Percentiles rank a stretch among this genome's conserved stretches.
These are phyloP conservation scores for Urosaurus nigricauda DNA, from an alignment of 2,797 vertebrate species.

Conservation along the genomic window DNA sequence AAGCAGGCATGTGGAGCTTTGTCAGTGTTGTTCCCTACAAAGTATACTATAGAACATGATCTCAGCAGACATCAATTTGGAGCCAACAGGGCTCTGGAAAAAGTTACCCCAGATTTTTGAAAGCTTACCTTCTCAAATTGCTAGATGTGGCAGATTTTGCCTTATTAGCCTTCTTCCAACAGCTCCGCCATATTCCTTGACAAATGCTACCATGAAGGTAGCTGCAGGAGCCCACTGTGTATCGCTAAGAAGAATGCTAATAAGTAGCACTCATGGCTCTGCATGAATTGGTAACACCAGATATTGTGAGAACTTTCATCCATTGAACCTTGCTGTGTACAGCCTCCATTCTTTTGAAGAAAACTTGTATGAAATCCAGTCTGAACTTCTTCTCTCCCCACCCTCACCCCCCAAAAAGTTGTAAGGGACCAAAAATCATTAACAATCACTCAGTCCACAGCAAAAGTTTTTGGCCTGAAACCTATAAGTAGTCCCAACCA, in stretches of 20 bases:
- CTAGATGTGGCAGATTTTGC: constrained; percentile 36
- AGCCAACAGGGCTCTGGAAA: constrained; percentile 22
- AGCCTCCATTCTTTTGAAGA: not conserved
- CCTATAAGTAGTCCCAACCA: too few relatives aligned
- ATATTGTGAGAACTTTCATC: not conserved
- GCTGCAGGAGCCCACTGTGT: constrained; percentile 35
- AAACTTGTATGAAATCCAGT: not conserved
- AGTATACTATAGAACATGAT: constrained; percentile 14
- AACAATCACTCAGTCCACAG: not conserved
- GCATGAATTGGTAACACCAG: not conserved
- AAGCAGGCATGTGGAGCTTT: not conserved
- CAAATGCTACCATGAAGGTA: constrained; percentile 49
- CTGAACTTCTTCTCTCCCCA: not conserved
- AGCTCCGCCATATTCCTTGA: constrained; percentile 41
- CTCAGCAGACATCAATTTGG: not conserved
- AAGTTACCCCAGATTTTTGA: constrained; percentile 37
- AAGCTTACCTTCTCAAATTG: constrained; percentile 36
- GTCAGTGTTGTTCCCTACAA: constrained; percentile 23
- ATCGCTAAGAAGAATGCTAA: constrained; percentile 45
- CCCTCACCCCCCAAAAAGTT: not conserved
- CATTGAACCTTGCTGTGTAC: not conserved
- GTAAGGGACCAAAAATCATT: not conserved
- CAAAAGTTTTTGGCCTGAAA: too few relatives aligned
- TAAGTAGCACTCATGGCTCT: constrained; percentile 27
- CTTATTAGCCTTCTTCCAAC: constrained; percentile 61